phyloP scores from a whole-genome alignment of 2,888 invertebrate genomes.

The Andrena camellia region DNA sequence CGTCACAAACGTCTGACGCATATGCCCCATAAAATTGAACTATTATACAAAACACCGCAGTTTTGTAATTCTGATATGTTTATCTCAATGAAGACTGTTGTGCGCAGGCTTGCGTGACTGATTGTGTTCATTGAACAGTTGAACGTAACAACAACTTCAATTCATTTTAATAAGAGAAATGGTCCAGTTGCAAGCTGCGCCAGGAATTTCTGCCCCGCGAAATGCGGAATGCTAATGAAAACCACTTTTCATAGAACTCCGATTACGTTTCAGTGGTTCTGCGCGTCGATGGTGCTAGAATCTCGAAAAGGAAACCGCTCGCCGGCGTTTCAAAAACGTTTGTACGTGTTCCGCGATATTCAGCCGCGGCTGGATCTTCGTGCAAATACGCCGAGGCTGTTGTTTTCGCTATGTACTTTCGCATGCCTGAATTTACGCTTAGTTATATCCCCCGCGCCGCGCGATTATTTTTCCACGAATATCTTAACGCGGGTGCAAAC shows the following conservation, averaged over 20 bases:
- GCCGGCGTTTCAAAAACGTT: background rate
- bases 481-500: background rate
- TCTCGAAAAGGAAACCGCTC: background rate
- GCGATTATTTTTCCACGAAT: background rate
- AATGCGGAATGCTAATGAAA: background rate
- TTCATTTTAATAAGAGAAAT: too few relatives aligned
- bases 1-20: too few relatives aligned
- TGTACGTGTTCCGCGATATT: background rate
- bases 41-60: too few relatives aligned
- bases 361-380: background rate
- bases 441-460: background rate
- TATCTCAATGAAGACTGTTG: too few relatives aligned
- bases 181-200: too few relatives aligned
- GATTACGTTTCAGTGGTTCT: background rate
- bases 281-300: slow-evolving; percentile 1
- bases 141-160: too few relatives aligned
- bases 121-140: too few relatives aligned
- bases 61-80: too few relatives aligned
- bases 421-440: background rate
- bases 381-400: background rate
- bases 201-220: slow-evolving; percentile 4
- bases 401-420: background rate
- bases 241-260: background rate
- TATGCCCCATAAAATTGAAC: too few relatives aligned
- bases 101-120: too few relatives aligned